These are phyloP conservation scores for Campoletis sonorensis DNA, from an alignment of 1,140 invertebrate species.

Conservation along the genomic window DNA sequence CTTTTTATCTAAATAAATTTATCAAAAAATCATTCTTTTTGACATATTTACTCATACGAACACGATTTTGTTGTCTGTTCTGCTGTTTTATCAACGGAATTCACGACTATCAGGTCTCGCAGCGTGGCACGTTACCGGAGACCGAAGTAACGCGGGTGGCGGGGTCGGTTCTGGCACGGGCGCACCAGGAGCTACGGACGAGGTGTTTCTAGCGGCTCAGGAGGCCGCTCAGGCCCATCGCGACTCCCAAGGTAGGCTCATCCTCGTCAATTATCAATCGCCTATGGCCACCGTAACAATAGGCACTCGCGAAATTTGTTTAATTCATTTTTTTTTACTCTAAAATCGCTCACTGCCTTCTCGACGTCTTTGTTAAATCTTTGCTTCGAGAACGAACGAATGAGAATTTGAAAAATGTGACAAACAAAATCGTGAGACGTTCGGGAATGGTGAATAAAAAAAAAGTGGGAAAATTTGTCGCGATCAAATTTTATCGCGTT, in stretches of 20 bases:
- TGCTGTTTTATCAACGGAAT: constrained; percentile 49
- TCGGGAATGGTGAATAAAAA: no score
- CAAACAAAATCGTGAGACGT: no score
- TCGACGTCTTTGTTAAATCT: background rate
- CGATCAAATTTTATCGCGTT: no score
- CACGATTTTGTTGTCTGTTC: constrained; percentile 45
- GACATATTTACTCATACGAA: constrained; percentile 41
- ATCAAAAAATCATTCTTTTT: no score
- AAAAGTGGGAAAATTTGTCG: no score
- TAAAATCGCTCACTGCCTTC: background rate
- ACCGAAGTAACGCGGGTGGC: constrained; percentile 79
- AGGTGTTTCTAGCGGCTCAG: constrained; percentile 84
- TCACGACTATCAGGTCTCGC: constrained; percentile 64
- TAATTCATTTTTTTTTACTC: background rate
- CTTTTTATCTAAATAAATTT: no score
- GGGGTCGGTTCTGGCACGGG: constrained; percentile 70
- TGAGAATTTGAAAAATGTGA: no score
- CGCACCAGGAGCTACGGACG: constrained; percentile 77
- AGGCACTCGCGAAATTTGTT: constrained; percentile 59
- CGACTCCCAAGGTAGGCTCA: constrained; percentile 86
- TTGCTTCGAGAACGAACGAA: no score
- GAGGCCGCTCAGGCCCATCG: constrained; percentile 84
- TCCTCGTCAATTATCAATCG: constrained; percentile 69
- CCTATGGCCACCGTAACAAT: constrained; percentile 69
- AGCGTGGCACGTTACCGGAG: constrained; percentile 81